Evolutionary conservation across 2,797 vertebrate genomes (phyloP).

Genomic region (Sternarchorhynchus goeldii): DNA sequence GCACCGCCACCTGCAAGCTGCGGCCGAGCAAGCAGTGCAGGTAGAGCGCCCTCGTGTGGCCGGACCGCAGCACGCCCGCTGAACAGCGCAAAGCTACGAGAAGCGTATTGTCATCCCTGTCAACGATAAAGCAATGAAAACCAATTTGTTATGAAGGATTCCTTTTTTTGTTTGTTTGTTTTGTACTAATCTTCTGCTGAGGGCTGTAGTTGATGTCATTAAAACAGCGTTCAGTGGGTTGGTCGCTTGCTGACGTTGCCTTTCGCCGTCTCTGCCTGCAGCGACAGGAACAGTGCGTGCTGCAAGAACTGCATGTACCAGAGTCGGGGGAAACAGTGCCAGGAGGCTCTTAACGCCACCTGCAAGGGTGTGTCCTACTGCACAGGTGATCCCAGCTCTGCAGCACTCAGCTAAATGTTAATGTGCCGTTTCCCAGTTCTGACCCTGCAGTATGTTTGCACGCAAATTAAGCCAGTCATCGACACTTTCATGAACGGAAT

Average conservation of each 20-base stretch:
- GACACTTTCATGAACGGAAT: too few species aligned
- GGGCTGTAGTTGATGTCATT: neutral
- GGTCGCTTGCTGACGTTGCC: too few species aligned
- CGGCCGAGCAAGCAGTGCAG: conserved; percentile 81
- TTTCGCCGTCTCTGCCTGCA: conserved; percentile 54
- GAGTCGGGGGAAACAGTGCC: conserved; percentile 85
- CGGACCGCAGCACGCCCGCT: neutral
- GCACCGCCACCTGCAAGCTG: conserved; percentile 82
- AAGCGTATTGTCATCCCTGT: neutral
- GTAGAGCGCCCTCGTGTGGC: conserved; percentile 68
- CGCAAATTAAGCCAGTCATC: too few species aligned
- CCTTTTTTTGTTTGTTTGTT: neutral
- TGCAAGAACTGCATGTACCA: conserved; percentile 89
- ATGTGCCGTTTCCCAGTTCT: too few species aligned
- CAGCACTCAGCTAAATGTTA: too few species aligned
- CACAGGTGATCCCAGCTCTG: conserved; percentile 78
- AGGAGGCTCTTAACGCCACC: conserved; percentile 92
- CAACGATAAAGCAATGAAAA: neutral
- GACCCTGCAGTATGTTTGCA: too few species aligned
- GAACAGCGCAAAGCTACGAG: neutral
- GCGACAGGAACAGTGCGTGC: conserved; percentile 95
- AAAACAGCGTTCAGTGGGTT: neutral
- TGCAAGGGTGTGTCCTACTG: conserved; percentile 93
- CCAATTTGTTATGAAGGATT: neutral
- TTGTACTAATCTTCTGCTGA: neutral